Evolutionary conservation across 2,113 vertebrate species (phyloP).

Genomic region (Tachycineta bicolor): DNA sequence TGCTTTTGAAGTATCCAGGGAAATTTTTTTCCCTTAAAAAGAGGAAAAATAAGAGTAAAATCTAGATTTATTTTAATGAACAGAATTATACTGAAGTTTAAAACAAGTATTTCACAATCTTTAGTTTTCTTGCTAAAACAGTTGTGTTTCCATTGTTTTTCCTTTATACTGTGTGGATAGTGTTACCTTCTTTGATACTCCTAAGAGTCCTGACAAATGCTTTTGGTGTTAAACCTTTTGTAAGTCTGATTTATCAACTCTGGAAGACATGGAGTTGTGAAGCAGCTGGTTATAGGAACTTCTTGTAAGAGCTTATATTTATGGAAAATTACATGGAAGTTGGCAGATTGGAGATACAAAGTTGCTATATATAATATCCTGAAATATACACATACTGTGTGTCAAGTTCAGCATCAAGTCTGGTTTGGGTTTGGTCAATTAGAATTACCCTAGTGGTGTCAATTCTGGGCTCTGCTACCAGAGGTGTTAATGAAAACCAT

Average conservation of each 20-base stretch:
- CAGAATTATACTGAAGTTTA: not conserved
- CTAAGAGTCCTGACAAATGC: not conserved
- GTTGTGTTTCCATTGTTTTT: not conserved
- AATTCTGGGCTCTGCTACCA: not conserved
- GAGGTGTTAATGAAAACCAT: not conserved
- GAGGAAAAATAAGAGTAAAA: not conserved
- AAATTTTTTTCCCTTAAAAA: not conserved
- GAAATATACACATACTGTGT: not conserved
- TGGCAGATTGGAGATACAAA: not conserved
- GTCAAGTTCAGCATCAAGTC: not conserved
- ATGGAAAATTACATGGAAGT: not conserved
- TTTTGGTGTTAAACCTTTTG: not conserved
- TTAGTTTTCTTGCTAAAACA: not conserved
- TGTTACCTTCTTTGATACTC: not conserved
- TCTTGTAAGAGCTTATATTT: not conserved
- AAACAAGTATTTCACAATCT: not conserved
- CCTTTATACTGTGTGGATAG: not conserved
- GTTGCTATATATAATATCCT: not conserved
- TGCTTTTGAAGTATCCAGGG: not conserved
- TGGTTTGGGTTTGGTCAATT: not conserved
- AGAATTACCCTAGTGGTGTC: not conserved
- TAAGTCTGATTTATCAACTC: not conserved
- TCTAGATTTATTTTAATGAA: not conserved
- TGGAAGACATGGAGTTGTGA: not conserved
- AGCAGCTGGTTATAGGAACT: not conserved